Evolutionary conservation across 2,888 invertebrate species (phyloP), one percentile per base, ranked within the genome.

Genomic region (Clusia tigrina): DNA sequence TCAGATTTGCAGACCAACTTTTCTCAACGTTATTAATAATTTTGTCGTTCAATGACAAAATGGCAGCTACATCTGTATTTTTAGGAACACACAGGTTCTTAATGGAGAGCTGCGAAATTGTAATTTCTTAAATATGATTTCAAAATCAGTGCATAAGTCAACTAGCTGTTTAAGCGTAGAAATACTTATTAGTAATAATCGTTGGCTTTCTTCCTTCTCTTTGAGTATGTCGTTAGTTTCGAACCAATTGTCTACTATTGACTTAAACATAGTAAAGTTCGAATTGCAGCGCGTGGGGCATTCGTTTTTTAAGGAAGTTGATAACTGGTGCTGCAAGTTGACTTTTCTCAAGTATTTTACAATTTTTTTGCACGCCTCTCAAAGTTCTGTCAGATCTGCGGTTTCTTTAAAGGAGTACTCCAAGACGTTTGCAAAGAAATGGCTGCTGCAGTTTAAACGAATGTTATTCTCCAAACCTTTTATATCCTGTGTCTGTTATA

Each of bases 351-450:
- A n/a, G n/a, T n/a, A n/a, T n/a, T n/a, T n/a, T n/a, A n/a, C n/a
- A n/a, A n/a, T n/a, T n/a, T 20, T 51, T 12, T 56, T 52, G 42
- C 63, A 56, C 12, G 53, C 15, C 15, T 52, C 18, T 23, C 55
- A 42, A 23, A 58, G 22, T 32, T 58, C 58, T 38, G 18, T 15
- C 17, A 65, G 59, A 51, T 65, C 56, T 58, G 12, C 18, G 46
- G 65, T 54, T 32, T 55, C 58, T 15, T 38, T 22, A 37, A 65
- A 65, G 2, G 64, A 61, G 18, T 61, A 46, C 20, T 62, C 51
- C 38, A 65, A 56, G 22, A 59, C 59, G 48, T 65, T 59, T 37
- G 62, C 51, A 56, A 65, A 59, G 9, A 65, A 32, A 55, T 65
- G 61, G 18, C 55, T 58, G 53, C 58, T 56, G 37, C 65, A 65